Conservation (phyloP, 2,797 vertebrate species). For the Lagodon rhomboides region DNA sequence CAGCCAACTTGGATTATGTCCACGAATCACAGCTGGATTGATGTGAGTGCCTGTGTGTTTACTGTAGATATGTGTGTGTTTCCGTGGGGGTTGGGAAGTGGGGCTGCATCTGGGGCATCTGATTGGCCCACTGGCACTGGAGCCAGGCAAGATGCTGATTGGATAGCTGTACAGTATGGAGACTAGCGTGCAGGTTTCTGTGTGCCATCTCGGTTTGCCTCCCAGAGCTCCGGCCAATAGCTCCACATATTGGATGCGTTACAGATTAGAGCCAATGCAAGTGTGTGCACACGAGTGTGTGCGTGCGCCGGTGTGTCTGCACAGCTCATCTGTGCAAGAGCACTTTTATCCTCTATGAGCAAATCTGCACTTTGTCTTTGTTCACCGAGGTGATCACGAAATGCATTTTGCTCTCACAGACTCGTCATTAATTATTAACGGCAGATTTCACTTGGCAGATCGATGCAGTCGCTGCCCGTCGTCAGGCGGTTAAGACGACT, state of each 20-base stretch:
- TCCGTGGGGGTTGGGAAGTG: conserved; percentile 38
- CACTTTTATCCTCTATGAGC: conserved; percentile 72
- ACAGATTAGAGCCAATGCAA: conserved; percentile 71
- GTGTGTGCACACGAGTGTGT: conserved; percentile 37
- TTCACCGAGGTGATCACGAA: conserved; percentile 67
- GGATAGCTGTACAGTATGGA: conserved; percentile 64
- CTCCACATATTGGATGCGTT: conserved; percentile 78
- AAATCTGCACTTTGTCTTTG: conserved; percentile 68
- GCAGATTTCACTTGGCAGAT: conserved; percentile 74
- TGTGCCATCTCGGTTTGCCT: conserved; percentile 72
- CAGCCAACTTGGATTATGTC: conserved; percentile 73
- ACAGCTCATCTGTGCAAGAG: conserved; percentile 76
- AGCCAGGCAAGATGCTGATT: conserved; percentile 70
- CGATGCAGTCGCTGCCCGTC: conserved; percentile 56
- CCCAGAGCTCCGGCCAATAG: conserved; percentile 64
- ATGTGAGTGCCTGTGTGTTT: conserved; percentile 50
- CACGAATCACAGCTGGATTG: conserved; percentile 82
- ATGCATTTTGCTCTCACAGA: conserved; percentile 79
- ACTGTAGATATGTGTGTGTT: conserved; percentile 54
- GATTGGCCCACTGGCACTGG: conserved; percentile 74
- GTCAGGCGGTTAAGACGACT: conserved; percentile 32
- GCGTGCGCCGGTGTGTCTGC: conserved; percentile 59
- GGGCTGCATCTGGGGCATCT: conserved; percentile 64
- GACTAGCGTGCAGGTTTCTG: conserved; percentile 71
- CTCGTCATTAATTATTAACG: conserved; percentile 81